Evolutionary conservation across 2,888 invertebrate species (phyloP), one percentile per base, ranked within the genome.

Genomic region (Conchocele bisecta): DNA sequence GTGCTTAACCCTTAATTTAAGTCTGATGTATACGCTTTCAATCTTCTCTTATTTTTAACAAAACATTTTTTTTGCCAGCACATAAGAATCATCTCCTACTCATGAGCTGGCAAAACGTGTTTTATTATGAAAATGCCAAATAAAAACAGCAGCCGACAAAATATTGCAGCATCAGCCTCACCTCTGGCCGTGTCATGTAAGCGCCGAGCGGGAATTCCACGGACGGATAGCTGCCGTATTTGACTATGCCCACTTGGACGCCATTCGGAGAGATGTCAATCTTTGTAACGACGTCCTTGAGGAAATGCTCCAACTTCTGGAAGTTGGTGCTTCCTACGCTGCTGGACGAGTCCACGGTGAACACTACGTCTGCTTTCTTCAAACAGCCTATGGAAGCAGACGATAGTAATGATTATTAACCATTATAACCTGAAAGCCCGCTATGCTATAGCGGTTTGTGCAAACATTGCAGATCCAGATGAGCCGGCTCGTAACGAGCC

Each of bases 171-270:
- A n/a, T 9, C n/a, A 42, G n/a, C 20, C 57, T 22, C 64, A 77
- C 77, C 64, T 73, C 70, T n/a, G 77, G 67, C 53, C 77, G 64
- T 6, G 64, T 73, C 13, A 48, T 56, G 56, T 81, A 77, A 61
- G 68, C 71, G 41, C 54, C 74, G 1, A 83, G 67, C 6, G 79
- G 73, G 53, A 83, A 79, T 20, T 77, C 70, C 11, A 78, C 60
- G 15, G 79, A 76, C 11, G 83, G 81, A 41, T 83, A 83, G 65
- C 72, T 81, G 54, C 78, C 74, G 57, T 79, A 83, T 37, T 81
- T 79, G 48, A 83, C 79, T 28, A 83, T 26, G n/a, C 83, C 81
- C n/a, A 83, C 79, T 31, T 83, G 83, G 6, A 81, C 79, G 24
- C 77, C 75, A 64, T 78, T 80, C 15, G 73, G 60, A 20, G 70